phyloP scores from a whole-genome alignment of 1,140 invertebrate genomes.

The Drosophila lacteicornis region DNA sequence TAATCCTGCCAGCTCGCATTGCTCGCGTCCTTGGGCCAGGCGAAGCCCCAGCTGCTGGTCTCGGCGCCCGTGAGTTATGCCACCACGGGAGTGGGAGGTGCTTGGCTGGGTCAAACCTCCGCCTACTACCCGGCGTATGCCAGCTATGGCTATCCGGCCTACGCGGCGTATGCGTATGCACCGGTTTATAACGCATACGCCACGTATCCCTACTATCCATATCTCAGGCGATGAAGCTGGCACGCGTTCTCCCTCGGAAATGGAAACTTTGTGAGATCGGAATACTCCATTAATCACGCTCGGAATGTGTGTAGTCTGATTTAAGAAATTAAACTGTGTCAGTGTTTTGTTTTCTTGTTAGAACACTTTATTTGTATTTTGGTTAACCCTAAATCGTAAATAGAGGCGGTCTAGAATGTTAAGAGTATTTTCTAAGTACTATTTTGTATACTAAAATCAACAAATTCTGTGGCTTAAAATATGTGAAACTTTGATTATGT shows the following conservation, averaged over 20 bases:
- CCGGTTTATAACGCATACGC: constrained; percentile 70
- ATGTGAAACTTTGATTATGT: background rate
- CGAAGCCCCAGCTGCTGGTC: constrained; percentile 68
- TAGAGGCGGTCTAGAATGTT: background rate
- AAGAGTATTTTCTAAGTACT: background rate
- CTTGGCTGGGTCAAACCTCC: constrained; percentile 43
- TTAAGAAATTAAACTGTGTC: constrained; percentile 8
- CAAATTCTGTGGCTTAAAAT: background rate
- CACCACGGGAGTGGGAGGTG: constrained; percentile 40
- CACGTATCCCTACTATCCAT: constrained; percentile 73
- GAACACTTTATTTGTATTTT: background rate
- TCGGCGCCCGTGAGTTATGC: constrained; percentile 67
- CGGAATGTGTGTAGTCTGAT: background rate
- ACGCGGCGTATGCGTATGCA: constrained; percentile 72
- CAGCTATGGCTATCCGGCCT: constrained; percentile 71
- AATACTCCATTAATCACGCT: constrained; percentile 5
- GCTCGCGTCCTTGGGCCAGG: constrained; percentile 44
- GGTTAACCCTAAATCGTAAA: background rate
- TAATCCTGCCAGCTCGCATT: constrained; percentile 57
- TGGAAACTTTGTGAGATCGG: constrained; percentile 4
- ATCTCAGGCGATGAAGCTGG: constrained; percentile 63
- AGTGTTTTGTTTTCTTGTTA: background rate
- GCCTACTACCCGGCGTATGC: constrained; percentile 55
- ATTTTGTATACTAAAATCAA: background rate
- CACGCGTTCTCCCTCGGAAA: constrained; percentile 13